Conservation (phyloP, 2,113 vertebrate genomes). For the Anoplopoma fimbria region DNA sequence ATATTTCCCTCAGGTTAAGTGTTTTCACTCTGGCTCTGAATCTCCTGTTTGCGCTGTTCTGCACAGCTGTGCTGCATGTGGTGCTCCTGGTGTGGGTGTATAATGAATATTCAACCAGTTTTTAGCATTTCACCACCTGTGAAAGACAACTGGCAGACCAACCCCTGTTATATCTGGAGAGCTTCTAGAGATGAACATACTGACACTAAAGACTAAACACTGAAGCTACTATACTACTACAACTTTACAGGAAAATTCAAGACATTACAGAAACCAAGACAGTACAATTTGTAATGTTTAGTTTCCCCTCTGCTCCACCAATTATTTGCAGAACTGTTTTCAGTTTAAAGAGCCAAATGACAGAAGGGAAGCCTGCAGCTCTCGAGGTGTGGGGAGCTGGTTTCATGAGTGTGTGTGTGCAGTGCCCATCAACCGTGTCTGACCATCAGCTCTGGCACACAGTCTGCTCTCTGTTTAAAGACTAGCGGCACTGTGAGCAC, state of each 20-base stretch:
- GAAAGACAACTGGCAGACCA: background rate
- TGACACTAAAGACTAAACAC: background rate
- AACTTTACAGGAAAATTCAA: background rate
- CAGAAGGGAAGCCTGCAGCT: constrained; percentile 46
- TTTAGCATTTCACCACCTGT: background rate
- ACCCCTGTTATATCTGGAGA: background rate
- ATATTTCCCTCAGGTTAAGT: background rate
- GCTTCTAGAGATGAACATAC: background rate
- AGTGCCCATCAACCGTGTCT: constrained; percentile 15
- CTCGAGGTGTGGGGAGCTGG: background rate
- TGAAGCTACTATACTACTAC: background rate
- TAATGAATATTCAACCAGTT: background rate
- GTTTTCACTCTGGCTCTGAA: background rate
- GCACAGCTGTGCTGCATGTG: background rate
- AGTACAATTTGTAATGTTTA: constrained; percentile 8
- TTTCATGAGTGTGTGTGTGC: constrained; percentile 13
- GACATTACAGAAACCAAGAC: constrained; percentile 3
- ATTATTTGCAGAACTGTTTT: constrained; percentile 36
- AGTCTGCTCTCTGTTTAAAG: constrained; percentile 43
- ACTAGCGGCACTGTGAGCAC: background rate
- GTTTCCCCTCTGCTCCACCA: constrained; percentile 1
- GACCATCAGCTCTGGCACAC: constrained; percentile 34
- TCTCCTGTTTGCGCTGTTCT: background rate
- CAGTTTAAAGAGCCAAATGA: constrained; percentile 35
- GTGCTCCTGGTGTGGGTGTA: background rate